These are phyloP conservation scores for Thamnophis elegans DNA, from an alignment of 2,797 vertebrate genomes.

Conservation along the genomic window DNA sequence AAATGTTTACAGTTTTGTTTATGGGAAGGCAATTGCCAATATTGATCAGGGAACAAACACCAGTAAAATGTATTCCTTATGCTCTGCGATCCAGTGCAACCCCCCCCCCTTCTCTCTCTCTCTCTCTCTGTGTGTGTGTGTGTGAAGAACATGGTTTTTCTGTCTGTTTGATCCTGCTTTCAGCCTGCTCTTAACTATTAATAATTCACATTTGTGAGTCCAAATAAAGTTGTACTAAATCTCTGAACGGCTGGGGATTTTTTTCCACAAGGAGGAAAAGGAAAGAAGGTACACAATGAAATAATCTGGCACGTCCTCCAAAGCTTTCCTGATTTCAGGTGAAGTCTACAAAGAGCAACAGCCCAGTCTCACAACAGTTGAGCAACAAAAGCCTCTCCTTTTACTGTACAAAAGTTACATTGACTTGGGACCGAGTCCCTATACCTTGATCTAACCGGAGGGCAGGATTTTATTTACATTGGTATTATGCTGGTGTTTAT, in stretches of 20 bases:
- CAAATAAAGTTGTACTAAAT: slow-evolving; percentile 10
- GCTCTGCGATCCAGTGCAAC: not conserved
- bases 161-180: not conserved
- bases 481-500: slow-evolving; percentile 21
- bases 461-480: slow-evolving; percentile 39
- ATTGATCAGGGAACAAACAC: not conserved
- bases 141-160: not conserved
- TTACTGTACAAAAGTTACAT: slow-evolving; percentile 39
- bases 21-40: not conserved
- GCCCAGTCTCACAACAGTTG: slow-evolving; percentile 33
- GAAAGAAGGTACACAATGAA: slow-evolving; percentile 2
- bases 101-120: too few relatives aligned
- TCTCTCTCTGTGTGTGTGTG: not conserved
- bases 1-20: not conserved
- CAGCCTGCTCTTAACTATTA: not conserved
- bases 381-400: slow-evolving; percentile 41
- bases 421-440: slow-evolving; percentile 30
- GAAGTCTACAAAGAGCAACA: not conserved
- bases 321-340: slow-evolving; percentile 12
- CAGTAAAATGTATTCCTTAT: not conserved
- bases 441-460: slow-evolving; percentile 50
- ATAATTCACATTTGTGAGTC: fast-evolving
- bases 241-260: slow-evolving; percentile 42
- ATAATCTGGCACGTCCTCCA: slow-evolving; percentile 28
- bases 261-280: not conserved